Conservation (phyloP, 2,888 invertebrate genomes). For the Allolobophora icterica region DNA sequence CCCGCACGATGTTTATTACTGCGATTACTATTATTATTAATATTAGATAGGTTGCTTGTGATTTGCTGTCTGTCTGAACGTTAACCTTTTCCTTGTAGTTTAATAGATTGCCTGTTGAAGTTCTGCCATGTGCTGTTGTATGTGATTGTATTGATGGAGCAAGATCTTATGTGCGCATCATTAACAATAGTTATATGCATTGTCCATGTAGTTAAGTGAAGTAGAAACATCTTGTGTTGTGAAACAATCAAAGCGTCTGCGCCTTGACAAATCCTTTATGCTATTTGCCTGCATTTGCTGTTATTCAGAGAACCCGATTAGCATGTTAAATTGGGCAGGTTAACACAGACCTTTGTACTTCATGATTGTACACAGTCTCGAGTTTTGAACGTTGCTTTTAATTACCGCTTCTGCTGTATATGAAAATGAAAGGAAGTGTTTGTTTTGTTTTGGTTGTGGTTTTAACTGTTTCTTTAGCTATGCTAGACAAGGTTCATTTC, state of each 20-base stretch:
- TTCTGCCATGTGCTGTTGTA: constrained; percentile 6
- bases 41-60: constrained; percentile 24
- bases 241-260: neutral
- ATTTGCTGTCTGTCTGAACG: constrained; percentile 18
- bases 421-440: neutral
- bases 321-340: neutral
- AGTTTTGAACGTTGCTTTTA: constrained; percentile 17
- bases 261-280: neutral
- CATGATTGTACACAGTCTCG: neutral
- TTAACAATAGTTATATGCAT: neutral
- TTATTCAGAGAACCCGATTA: neutral
- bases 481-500: neutral
- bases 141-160: neutral
- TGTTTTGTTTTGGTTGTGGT: neutral
- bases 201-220: neutral
- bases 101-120: neutral
- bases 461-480: neutral
- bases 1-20: constrained; percentile 19
- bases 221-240: neutral
- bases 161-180: constrained; percentile 5
- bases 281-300: neutral
- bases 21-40: constrained; percentile 7
- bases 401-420: constrained; percentile 2
- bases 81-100: constrained; percentile 22
- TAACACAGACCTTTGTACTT: neutral